Evolutionary conservation across 2,113 vertebrate genomes (phyloP).

Genomic region (Oryctolagus cuniculus): mOryCun1.1 NC_091438.1:111001501-111002000

Average conservation of each 20-base stretch:
- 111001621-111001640: not conserved
- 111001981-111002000: not conserved
- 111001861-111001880: not conserved
- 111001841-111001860: not conserved
- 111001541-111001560: constrained; percentile 60
- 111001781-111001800: not conserved
- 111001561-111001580: constrained; percentile 60
- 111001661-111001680: not conserved
- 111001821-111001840: not conserved
- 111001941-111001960: not conserved
- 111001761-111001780: not conserved
- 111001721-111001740: not conserved
- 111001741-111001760: not conserved
- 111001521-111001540: constrained; percentile 68
- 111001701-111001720: not conserved
- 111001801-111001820: not conserved
- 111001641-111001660: not conserved
- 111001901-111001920: not conserved
- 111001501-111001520: constrained; percentile 79
- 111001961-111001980: not conserved
- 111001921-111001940: not conserved
- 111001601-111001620: not conserved
- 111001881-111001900: not conserved
- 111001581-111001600: not conserved
- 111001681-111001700: not conserved